Evolutionary conservation across 2,797 vertebrate species (phyloP).

Genomic region (Phylloscopus collybita): DNA sequence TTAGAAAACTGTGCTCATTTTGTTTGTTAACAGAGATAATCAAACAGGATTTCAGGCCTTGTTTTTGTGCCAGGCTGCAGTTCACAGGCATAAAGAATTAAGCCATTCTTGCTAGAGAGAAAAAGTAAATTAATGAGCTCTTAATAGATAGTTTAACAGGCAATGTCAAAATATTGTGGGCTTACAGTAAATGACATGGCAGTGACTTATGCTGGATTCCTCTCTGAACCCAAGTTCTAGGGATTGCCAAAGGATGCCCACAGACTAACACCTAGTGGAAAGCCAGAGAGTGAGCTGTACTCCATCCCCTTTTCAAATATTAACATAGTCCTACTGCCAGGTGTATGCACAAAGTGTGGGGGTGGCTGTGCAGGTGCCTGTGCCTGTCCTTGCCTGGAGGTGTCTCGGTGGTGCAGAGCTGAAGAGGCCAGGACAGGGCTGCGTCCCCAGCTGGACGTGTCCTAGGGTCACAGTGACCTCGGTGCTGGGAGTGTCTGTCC

Average conservation of each 20-base stretch:
- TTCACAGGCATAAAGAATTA: neutral
- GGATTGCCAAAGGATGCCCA: neutral
- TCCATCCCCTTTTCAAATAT: neutral
- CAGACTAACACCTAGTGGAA: neutral
- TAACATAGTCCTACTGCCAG: neutral
- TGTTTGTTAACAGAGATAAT: neutral
- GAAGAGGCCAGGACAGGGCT: neutral
- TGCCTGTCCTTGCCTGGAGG: neutral
- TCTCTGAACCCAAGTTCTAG: neutral
- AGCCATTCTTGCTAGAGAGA: neutral
- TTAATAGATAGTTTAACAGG: conserved; percentile 5
- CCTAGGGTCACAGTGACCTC: neutral
- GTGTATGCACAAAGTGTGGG: fast-evolving
- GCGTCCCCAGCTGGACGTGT: fast-evolving
- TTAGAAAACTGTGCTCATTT: neutral
- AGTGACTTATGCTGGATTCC: neutral
- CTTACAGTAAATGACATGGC: neutral
- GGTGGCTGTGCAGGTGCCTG: neutral
- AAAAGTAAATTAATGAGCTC: neutral
- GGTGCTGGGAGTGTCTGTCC: neutral
- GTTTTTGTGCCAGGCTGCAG: neutral
- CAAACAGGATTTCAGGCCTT: neutral
- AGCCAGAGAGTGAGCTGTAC: neutral
- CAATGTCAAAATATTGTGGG: neutral
- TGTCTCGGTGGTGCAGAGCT: fast-evolving